Evolutionary conservation across 2,888 invertebrate species (phyloP), one percentile per base, ranked within the genome.

Genomic region (Xestia ashworthii): DNA sequence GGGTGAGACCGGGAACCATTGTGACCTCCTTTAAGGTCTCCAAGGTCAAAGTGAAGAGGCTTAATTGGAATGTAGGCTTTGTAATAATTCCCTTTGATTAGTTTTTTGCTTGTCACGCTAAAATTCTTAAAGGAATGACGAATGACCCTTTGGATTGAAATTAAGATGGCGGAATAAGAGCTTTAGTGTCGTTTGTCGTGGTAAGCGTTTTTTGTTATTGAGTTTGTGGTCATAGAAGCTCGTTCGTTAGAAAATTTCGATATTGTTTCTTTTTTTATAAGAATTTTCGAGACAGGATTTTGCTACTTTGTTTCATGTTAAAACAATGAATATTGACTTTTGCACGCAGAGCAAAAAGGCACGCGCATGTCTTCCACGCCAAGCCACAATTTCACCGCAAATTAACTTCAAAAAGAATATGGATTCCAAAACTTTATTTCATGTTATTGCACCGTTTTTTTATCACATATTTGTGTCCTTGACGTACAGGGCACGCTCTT

Each of bases 51-150:
- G 44, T 41, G 74, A 80, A 73, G 58, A 65, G 71, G 64, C 80
- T 78, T 88, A 89, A 88, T 88, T 86, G 84, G 74, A 86, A 88
- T 85, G 80, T 79, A 73, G 82, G 76, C 77, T 81, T 74, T 77
- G 67, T 67, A 86, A 86, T 81, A 86, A 80, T 80, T 81, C 68
- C 48, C 77, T 83, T 84, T 87, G 79, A 76, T 73, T 87, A 81
- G 74, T 88, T 81, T 88, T 88, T 78, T 85, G 80, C 82, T 71
- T 38, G 73, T 41, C 58, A 44, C 48, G 69, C 76, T 77, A 71
- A 86, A 80, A 77, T 71, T 76, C 66, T 74, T 32, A 78, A 73
- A 65, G 67, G 78, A 74, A 86, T 84, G 82, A 84, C 55, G 76
- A 82, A 87, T 84, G 76, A 76, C 76, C 64, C 79, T 55, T 80